Evolutionary conservation across 2,113 vertebrate genomes (phyloP).

Genomic region (Scytalopus superciliaris): DNA sequence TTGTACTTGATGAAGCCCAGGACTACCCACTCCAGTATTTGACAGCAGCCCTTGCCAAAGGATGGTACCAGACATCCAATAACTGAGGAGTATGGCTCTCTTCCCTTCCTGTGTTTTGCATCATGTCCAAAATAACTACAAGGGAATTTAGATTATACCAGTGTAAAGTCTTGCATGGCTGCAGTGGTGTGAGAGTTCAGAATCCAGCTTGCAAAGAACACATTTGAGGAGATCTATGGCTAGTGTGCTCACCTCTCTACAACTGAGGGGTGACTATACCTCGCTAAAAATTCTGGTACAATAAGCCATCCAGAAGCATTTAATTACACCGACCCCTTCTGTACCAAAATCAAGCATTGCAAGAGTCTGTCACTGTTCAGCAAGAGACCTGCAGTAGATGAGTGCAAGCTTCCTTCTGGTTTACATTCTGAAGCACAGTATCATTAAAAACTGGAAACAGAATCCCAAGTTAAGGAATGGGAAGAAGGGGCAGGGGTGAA

Average conservation of each 20-base stretch:
- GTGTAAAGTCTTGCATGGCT: conserved; percentile 18
- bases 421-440: conserved; percentile 76
- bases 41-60: conserved; percentile 33
- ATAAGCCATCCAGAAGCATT: conserved; percentile 78
- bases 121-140: neutral
- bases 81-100: neutral
- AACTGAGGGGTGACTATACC: conserved; percentile 29
- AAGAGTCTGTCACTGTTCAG: conserved; percentile 56
- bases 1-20: conserved; percentile 6
- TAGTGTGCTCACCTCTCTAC: neutral
- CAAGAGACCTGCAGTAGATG: conserved; percentile 62
- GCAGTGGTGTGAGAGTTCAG: conserved; percentile 12
- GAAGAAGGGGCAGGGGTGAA: neutral
- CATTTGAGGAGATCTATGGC: conserved; percentile 2
- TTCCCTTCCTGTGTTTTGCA: neutral
- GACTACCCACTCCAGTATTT: conserved; percentile 7
- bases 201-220: neutral
- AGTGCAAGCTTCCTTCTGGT: conserved; percentile 70
- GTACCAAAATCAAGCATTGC: conserved; percentile 66
- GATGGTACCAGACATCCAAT: conserved; percentile 20
- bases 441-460: conserved; percentile 52
- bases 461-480: conserved; percentile 32
- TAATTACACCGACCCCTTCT: conserved; percentile 71
- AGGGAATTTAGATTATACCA: conserved; percentile 25
- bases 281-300: conserved; percentile 54